A percentile compares a stretch with the other conserved stretches of the same genome.
Conservation (phyloP, 1,140 invertebrate genomes). For the Solenopsis invicta region DNA sequence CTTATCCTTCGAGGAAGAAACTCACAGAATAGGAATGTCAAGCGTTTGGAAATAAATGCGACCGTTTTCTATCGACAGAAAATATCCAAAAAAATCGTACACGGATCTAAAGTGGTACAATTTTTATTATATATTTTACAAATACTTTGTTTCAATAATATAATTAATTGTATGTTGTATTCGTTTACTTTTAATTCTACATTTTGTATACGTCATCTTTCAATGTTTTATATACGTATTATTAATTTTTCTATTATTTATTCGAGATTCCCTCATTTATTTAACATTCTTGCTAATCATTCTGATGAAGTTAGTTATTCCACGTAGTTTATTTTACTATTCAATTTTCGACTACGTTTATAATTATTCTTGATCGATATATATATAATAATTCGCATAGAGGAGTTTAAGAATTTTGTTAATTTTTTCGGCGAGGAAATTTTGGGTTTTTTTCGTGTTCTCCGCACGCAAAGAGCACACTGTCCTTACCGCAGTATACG, state of each 20-base stretch:
- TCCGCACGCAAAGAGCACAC: conserved; percentile 27
- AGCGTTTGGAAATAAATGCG: conserved; percentile 43
- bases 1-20: background rate
- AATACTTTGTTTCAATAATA: background rate
- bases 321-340: background rate
- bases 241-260: conserved; percentile 14
- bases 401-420: background rate
- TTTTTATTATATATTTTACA: background rate
- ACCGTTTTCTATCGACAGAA: conserved; percentile 13
- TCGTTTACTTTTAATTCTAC: background rate
- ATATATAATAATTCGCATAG: background rate
- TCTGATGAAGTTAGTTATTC: background rate
- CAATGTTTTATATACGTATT: background rate
- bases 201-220: background rate
- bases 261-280: background rate
- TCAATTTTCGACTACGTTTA: background rate
- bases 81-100: background rate
- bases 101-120: background rate
- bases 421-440: background rate
- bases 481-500: conserved; percentile 65
- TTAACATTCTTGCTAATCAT: background rate
- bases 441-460: background rate
- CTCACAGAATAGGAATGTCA: background rate
- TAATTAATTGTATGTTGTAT: background rate
- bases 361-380: background rate